Conservation (phyloP, 2,113 vertebrate species). For the Coregonus clupeaformis region DNA sequence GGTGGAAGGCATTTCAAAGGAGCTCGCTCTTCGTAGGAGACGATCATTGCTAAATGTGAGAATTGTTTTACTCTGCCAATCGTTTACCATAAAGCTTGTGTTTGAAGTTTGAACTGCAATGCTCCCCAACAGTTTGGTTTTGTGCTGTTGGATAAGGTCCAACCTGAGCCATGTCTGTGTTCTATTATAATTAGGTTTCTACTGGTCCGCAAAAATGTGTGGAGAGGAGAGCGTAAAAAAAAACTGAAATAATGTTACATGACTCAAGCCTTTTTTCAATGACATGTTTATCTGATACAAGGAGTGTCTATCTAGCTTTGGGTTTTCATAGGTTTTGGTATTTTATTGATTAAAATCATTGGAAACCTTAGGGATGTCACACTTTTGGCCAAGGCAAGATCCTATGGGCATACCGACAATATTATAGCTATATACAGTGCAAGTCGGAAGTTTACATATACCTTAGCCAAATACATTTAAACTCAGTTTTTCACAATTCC, state of each 20-base stretch:
- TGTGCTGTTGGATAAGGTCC: constrained; percentile 50
- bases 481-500: too few species aligned
- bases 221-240: constrained; percentile 22
- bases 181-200: constrained; percentile 60
- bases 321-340: constrained; percentile 12
- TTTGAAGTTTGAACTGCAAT: constrained; percentile 71
- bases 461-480: too few species aligned
- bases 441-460: too few species aligned
- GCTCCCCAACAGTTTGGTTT: constrained; percentile 55
- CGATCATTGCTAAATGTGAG: constrained; percentile 64
- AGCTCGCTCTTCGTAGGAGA: constrained; percentile 61
- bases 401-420: constrained; percentile 17
- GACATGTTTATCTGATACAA: constrained; percentile 13
- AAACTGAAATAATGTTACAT: constrained; percentile 23
- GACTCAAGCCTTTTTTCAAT: constrained; percentile 24
- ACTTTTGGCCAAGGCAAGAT: constrained; percentile 22
- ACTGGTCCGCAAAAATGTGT: constrained; percentile 44
- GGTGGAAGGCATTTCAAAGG: constrained; percentile 68
- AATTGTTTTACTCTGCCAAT: constrained; percentile 64
- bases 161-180: constrained; percentile 44
- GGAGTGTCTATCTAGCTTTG: constrained; percentile 14
- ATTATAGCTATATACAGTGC: constrained; percentile 16
- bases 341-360: constrained; percentile 42
- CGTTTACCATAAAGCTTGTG: constrained; percentile 67
- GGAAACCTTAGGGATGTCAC: neutral